Evolutionary conservation across 2,113 vertebrate genomes (phyloP).

Genomic region (Rallus limicola): DNA sequence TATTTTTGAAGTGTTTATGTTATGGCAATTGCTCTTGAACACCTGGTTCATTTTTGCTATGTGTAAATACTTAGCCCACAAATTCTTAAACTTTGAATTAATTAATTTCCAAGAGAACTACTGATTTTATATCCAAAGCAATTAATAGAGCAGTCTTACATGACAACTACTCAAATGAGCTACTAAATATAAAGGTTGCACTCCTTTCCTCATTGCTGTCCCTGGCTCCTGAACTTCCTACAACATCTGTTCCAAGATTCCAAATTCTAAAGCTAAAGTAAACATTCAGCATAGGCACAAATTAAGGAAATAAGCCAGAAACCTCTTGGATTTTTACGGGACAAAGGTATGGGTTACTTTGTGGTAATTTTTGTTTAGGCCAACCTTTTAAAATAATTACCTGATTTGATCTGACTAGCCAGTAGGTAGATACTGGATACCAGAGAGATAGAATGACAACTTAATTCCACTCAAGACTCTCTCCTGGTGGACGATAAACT

Average conservation of each 20-base stretch:
- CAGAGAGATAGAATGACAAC: background rate
- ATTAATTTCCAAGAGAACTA: background rate
- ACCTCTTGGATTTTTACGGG: background rate
- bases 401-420: background rate
- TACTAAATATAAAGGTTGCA: background rate
- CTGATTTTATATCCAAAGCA: background rate
- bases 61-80: conserved; percentile 20
- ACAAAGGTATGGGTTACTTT: background rate
- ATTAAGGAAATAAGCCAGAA: background rate
- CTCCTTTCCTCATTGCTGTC: background rate
- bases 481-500: background rate
- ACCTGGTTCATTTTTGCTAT: conserved; percentile 19
- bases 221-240: background rate
- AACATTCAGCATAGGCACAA: background rate
- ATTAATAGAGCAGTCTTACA: background rate
- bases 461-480: background rate
- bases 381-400: background rate
- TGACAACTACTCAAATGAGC: background rate
- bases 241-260: fast-evolving
- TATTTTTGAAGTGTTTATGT: conserved; percentile 41
- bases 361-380: background rate
- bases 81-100: conserved; percentile 28
- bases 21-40: conserved; percentile 41
- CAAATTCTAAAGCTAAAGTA: background rate
- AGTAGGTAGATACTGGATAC: background rate